Evolutionary conservation across 2,113 vertebrate genomes (phyloP).

Genomic region (Heloderma charlesbogerti): DNA sequence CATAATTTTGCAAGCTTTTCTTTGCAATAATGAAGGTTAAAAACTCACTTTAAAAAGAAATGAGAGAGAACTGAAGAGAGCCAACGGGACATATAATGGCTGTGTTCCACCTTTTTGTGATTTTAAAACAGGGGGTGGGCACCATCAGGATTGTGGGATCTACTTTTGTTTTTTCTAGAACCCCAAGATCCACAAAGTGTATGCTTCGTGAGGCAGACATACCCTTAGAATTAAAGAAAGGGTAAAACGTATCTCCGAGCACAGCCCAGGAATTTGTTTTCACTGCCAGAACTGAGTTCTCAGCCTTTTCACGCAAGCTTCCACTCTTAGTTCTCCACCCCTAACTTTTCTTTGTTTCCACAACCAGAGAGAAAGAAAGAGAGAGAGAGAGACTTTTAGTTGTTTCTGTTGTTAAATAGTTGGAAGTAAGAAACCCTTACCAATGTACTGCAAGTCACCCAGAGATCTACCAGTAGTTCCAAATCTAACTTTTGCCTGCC

Average conservation of each 20-base stretch:
- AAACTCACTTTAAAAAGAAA: slow-evolving; percentile 1
- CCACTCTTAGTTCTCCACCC: not conserved
- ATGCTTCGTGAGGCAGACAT: not conserved
- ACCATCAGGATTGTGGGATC: not conserved
- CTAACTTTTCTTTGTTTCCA: not conserved
- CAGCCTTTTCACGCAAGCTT: not conserved
- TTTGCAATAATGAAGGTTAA: not conserved
- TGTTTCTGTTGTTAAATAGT: not conserved
- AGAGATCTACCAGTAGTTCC: not conserved
- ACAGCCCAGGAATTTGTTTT: not conserved
- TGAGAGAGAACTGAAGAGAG: not conserved
- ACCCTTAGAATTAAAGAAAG: not conserved
- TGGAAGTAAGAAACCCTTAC: not conserved
- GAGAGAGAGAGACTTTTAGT: not conserved
- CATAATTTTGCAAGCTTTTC: slow-evolving; percentile 4
- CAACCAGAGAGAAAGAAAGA: not conserved
- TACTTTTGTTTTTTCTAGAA: not conserved
- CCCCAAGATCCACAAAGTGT: not conserved
- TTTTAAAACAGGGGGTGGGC: not conserved
- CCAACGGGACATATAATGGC: not conserved
- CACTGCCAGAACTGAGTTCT: not conserved
- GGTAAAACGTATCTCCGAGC: not conserved
- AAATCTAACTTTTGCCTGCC: not conserved
- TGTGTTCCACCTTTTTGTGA: not conserved
- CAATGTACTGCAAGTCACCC: not conserved